phyloP scores from a whole-genome alignment of 2,888 invertebrate genomes.

The Drymonia ruficornis region DNA sequence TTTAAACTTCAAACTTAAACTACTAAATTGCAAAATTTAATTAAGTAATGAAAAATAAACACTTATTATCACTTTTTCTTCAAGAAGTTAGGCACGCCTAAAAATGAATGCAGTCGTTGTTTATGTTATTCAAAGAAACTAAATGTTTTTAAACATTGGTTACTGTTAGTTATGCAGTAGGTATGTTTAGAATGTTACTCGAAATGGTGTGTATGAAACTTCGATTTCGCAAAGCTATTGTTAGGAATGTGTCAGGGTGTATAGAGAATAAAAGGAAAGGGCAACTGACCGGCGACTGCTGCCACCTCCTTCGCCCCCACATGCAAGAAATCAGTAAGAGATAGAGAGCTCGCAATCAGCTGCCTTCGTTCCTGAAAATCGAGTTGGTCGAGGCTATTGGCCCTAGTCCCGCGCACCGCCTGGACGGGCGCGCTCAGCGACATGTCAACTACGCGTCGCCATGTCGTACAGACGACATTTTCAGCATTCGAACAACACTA shows the following conservation, averaged over 20 bases:
- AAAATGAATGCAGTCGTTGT: no score
- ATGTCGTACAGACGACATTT: constrained; percentile 66
- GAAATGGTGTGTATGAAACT: constrained; percentile 53
- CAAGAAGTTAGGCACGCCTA: no score
- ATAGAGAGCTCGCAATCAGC: constrained; percentile 94
- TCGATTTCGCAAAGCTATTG: constrained; percentile 74
- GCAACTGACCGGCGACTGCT: constrained; percentile 79
- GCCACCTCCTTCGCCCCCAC: constrained; percentile 87
- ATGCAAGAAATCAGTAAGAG: constrained; percentile 93
- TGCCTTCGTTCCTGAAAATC: constrained; percentile 97
- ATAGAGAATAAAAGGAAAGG: constrained; percentile 50
- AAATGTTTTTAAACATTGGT: background rate
- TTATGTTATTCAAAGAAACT: no score
- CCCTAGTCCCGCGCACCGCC: constrained; percentile 85
- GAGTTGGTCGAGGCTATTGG: constrained; percentile 94
- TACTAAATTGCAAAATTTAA: no score
- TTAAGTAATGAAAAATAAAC: no score
- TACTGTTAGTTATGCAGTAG: background rate
- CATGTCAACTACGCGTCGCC: constrained; percentile 81
- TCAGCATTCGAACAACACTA: constrained; percentile 61
- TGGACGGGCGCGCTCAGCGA: constrained; percentile 81
- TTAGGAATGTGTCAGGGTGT: constrained; percentile 60
- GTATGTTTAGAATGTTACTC: constrained; percentile 29
- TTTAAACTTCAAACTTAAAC: no score
- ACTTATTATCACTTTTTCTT: no score